These are phyloP conservation scores for Frieseomelitta varia DNA, from an alignment of 1,140 invertebrate species.

Conservation along the genomic window DNA sequence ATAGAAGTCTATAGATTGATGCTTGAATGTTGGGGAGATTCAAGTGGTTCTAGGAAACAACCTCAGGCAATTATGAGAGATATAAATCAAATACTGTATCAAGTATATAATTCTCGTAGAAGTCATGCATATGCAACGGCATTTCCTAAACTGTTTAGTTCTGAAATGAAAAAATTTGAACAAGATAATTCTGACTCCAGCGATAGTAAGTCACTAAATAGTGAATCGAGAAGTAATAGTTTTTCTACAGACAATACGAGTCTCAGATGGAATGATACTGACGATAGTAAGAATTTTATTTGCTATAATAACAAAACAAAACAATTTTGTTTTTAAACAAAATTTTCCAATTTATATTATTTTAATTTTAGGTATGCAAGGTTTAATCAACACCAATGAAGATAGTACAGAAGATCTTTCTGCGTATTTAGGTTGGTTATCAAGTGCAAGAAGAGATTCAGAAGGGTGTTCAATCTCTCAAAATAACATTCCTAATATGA, in stretches of 20 bases:
- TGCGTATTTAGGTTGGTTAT: conserved; percentile 56
- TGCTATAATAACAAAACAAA: background rate
- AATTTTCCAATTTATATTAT: background rate
- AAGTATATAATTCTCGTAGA: conserved; percentile 85
- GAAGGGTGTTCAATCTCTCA: conserved; percentile 38
- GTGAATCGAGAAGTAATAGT: conserved; percentile 71
- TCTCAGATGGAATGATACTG: conserved; percentile 73
- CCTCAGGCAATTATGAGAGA: conserved; percentile 92
- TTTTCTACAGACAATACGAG: conserved; percentile 71
- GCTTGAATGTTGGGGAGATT: conserved; percentile 92
- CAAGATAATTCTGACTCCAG: conserved; percentile 62
- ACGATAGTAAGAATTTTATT: conserved; percentile 65
- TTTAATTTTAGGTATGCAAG: conserved; percentile 26
- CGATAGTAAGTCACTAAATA: conserved; percentile 67
- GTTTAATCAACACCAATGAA: conserved; percentile 24
- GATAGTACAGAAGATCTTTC: conserved; percentile 44
- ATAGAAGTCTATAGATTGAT: conserved; percentile 92
- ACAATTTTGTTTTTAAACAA: background rate
- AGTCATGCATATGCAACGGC: conserved; percentile 84
- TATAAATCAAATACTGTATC: conserved; percentile 90
- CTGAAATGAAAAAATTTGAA: conserved; percentile 57
- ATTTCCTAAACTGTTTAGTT: conserved; percentile 76
- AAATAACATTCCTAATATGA: conserved; percentile 25
- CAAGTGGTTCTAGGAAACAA: conserved; percentile 87
- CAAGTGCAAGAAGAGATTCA: conserved; percentile 14